Conservation (phyloP, 1,140 invertebrate genomes). For the Eciton burchellii region DNA sequence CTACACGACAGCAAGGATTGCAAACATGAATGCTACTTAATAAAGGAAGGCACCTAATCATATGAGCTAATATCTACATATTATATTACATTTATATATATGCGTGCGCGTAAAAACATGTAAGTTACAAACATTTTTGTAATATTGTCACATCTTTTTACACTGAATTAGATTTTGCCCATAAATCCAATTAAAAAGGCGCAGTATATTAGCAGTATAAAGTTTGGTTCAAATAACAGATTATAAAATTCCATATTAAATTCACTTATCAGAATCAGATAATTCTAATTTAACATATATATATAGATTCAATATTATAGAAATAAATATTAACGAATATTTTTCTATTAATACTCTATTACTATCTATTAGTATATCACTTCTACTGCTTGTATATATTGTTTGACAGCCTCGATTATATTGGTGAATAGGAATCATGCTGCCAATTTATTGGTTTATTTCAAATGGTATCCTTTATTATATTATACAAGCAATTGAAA, state of each 20-base stretch:
- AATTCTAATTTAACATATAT: conserved; percentile 31
- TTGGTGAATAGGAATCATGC: background rate
- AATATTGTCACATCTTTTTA: conserved; percentile 60
- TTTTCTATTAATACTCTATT: background rate
- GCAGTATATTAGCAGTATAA: conserved; percentile 49
- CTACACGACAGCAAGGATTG: conserved; percentile 69
- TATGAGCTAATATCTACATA: conserved; percentile 73
- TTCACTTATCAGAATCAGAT: conserved; percentile 5
- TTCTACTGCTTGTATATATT: conserved; percentile 32
- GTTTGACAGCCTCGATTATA: conserved; percentile 27
- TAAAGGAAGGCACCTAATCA: conserved; percentile 81
- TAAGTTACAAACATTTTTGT: conserved; percentile 51
- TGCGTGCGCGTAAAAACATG: conserved; percentile 42
- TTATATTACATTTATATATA: conserved; percentile 42
- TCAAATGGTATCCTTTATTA: background rate
- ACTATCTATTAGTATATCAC: background rate
- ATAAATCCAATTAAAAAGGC: conserved; percentile 48
- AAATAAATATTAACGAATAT: conserved; percentile 29
- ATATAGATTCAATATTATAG: conserved; percentile 7
- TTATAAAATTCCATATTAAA: conserved; percentile 27
- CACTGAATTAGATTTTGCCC: conserved; percentile 46
- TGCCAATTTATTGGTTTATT: background rate
- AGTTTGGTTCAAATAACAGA: conserved; percentile 29
- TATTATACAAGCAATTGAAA: conserved; percentile 2
- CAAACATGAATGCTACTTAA: conserved; percentile 72